Base-by-base conservation (phyloP, 2,888 invertebrate species). In the Rhorus exstirpatorius region DNA sequence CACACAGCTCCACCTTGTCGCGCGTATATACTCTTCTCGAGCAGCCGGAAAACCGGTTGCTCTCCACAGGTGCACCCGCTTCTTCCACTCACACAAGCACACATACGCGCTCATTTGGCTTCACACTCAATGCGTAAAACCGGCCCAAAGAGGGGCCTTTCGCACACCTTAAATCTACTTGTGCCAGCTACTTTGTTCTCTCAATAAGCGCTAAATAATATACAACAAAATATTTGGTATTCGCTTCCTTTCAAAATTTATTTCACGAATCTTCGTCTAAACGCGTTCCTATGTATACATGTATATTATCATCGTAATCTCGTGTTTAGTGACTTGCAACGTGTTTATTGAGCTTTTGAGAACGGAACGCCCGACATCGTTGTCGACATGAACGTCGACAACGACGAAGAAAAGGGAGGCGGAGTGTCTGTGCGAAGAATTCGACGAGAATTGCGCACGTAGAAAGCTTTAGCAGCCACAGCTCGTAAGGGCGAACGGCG, bases 41-140 rank as follows among this genome's bases (percentile, higher is more conserved):
- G 84, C 87, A 86, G 84, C 83, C 84, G 83, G 86, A 87, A 87
- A 90, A 89, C 90, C 89, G 89, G 89, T 89, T 89, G 87, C 74
- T 85, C 83, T 85, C 87, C 86, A 87, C 89, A 87, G 86, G 84
- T 88, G 89, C 88, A 87, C 84, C 84, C 79, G 79, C 82, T 68
- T 85, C 85, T 85, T 81, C 76, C 71, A 81, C 72, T 72, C 53
- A 83, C 71, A 63, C n/a, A 63, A 3, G 24, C 55, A n/a, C 41
- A 6, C 58, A 58, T 58, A 26, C 70, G 8, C 19, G 3, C 41
- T 4, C 55, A 19, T 60, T 53, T 67, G 24, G 77, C 19, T 83
- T 78, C 68, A 75, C 79, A 74, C 75, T 51, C 41, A 31, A 10
- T 44, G 79, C 58, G 76, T 68, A 68, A 76, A 76, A 49, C 58